Base-by-base conservation (phyloP, 2,888 invertebrate genomes). In the Dilophus febrilis region DNA sequence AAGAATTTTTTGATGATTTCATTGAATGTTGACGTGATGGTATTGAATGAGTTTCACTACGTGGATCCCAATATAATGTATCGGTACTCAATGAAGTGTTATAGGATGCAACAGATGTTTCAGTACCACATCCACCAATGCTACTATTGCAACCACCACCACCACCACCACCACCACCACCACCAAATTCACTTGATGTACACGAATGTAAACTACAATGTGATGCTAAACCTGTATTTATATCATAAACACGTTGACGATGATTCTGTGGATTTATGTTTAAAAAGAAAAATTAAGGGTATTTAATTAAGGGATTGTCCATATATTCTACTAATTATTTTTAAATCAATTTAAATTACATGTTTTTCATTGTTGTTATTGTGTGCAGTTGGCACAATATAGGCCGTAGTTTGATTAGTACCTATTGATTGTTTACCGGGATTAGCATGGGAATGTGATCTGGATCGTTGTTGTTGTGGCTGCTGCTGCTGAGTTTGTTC, bases 61-160 rank as follows among this genome's bases (percentile, higher is more conserved):
- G 67, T 2, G 67, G 67, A 49, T 86, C 85, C 83, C 86, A 86
- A 54, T 84, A 86, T 1, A 87, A 66, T 2, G 86, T 86, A 50
- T 87, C 87, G 7, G 84, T 86, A 54, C 86, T 87, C 12, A 86
- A 64, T 1, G 85, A 86, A 12, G 85, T 86, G 17, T 83, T 83
- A 53, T 86, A 86, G 34, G 84, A 84, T 1, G 77, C 76, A 6
- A 75, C 77, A 30, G 82, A 80, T 50, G 77, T 80, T 31, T 78
- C 81, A 2, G 66, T 67, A 2, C 65, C 71, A 1, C 67, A 70
- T n/a, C n/a, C n/a, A n/a, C n/a, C n/a, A n/a, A n/a, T n/a, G n/a
- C n/a, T n/a, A n/a, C n/a, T n/a, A n/a, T n/a, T n/a, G n/a, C n/a
- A n/a, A n/a, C n/a, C n/a, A n/a, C n/a, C n/a, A n/a, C n/a, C n/a